Evolutionary conservation across 2,888 invertebrate species (phyloP).

Genomic region (Corythucha ciliata): DNA sequence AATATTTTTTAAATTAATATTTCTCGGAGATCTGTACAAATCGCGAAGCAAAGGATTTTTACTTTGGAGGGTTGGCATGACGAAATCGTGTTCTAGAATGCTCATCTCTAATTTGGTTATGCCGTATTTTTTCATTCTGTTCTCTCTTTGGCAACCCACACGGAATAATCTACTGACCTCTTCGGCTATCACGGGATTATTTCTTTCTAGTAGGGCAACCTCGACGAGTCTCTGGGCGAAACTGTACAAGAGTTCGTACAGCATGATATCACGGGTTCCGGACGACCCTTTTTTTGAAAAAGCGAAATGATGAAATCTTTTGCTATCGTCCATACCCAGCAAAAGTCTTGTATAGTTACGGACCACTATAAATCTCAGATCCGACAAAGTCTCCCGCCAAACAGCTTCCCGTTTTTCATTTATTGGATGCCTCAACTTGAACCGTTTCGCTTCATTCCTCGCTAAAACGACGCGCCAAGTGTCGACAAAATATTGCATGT

Average conservation of each 20-base stretch:
- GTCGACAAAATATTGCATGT: slow-evolving; percentile 22
- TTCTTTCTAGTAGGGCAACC: slow-evolving; percentile 17
- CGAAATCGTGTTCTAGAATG: slow-evolving; percentile 15
- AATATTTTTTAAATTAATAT: neutral
- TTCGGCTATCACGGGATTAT: slow-evolving; percentile 16
- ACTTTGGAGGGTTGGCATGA: neutral
- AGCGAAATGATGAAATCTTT: slow-evolving; percentile 16
- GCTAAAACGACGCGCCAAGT: slow-evolving; percentile 12
- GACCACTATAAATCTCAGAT: slow-evolving; percentile 16
- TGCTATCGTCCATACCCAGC: slow-evolving; percentile 8
- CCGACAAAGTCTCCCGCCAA: slow-evolving; percentile 18
- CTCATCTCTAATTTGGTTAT: slow-evolving; percentile 12
- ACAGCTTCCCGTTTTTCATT: slow-evolving; percentile 7
- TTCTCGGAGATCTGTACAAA: no score
- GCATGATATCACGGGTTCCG: slow-evolving; percentile 10
- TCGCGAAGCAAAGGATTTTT: slow-evolving; percentile 13
- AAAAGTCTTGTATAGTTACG: slow-evolving; percentile 17
- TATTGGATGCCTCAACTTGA: slow-evolving; percentile 20
- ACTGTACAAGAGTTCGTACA: slow-evolving; percentile 15
- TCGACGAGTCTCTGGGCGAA: slow-evolving; percentile 17
- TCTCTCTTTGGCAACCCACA: slow-evolving; percentile 5
- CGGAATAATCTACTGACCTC: slow-evolving; percentile 20
- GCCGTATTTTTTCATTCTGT: slow-evolving; percentile 18
- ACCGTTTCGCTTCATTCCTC: slow-evolving; percentile 10
- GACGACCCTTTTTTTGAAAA: slow-evolving; percentile 1